Conservation (phyloP, 2,888 invertebrate species). For the Electrophaes corylata region DNA sequence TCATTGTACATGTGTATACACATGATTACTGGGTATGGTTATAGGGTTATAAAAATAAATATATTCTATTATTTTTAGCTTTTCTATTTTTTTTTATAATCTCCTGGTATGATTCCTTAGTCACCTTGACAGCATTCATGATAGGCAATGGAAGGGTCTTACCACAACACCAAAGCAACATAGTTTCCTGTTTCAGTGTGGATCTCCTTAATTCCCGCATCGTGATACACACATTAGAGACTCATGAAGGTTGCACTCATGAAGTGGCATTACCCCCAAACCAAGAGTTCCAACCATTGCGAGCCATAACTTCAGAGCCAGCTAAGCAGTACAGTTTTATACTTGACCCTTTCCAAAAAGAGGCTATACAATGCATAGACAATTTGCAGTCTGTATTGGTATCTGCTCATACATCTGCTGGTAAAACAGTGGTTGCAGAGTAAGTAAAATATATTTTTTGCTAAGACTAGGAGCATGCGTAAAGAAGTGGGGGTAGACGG, state of each 20-base stretch:
- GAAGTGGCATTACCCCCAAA: constrained; percentile 97
- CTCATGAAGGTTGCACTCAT: constrained; percentile 96
- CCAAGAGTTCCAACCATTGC: constrained; percentile 88
- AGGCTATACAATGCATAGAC: constrained; percentile 98
- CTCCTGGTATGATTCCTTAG: too few species aligned
- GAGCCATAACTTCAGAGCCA: constrained; percentile 86
- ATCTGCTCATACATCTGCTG: constrained; percentile 99
- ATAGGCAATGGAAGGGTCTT: too few species aligned
- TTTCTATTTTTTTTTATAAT: too few species aligned
- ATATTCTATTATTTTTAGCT: too few species aligned
- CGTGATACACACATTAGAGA: constrained; percentile 94
- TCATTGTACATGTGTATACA: too few species aligned
- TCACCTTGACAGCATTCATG: too few species aligned
- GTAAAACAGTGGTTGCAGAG: constrained; percentile 99
- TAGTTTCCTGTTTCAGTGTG: constrained; percentile 78
- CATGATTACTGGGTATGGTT: too few species aligned
- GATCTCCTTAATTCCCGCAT: constrained; percentile 92
- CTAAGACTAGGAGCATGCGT: too few species aligned
- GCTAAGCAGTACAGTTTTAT: constrained; percentile 97
- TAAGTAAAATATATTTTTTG: constrained; percentile 81
- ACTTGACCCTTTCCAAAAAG: constrained; percentile 98
- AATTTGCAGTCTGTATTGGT: constrained; percentile 99
- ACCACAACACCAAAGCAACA: background rate
- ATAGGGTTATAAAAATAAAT: too few species aligned
- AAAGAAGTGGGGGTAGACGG: too few species aligned